Base-by-base conservation (phyloP, 2,888 invertebrate species). In the Punctoribates punctum region DNA sequence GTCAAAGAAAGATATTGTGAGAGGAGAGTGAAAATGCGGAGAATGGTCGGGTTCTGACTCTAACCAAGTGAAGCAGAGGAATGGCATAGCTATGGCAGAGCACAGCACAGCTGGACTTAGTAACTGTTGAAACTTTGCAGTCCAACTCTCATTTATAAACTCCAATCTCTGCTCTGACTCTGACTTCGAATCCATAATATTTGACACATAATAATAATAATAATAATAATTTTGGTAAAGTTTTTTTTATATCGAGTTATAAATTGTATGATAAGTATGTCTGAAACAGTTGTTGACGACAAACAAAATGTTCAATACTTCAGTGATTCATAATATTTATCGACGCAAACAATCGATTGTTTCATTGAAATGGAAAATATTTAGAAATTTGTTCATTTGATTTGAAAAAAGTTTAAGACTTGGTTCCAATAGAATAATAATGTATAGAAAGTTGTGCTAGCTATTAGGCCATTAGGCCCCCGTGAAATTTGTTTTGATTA, bases 121-220 rank as follows among this genome's bases (percentile, higher is more conserved):
- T 65, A 65, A 65, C 65, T 65, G 65, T 29, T 65, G 65, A 65
- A 29, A 65, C 34, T 25, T 65, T 65, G 29, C 65, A 65, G 65
- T 65, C 15, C 65, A 17, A 27, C 20, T 57, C 20, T 57, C 57
- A 57, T 3, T 48, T 48, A 48, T 48, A n/a, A n/a, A 34, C 34
- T 34, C 34, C 34, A 34, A 20, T 23, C 60, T 60, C 23, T 23
- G 11, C 60, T 20, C 25, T 13, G 2, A n/a, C 60, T 23, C 60
- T 20, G 23, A 17, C n/a, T n/a, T n/a, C 20, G 20, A 60, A 60
- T 23, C 60, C 15, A 60, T 60, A 60, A 60, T 23, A 60, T 34
- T 34, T 34, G 34, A 34, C 34, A 34, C 34, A 6, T 34, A 4
- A 34, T 34, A 34, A 34, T 34, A 34, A 34, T 34, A 34, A 34